Evolutionary conservation across 2,113 vertebrate genomes (phyloP), one percentile per base, ranked within the genome.

Genomic region (Smithornis capensis): DNA sequence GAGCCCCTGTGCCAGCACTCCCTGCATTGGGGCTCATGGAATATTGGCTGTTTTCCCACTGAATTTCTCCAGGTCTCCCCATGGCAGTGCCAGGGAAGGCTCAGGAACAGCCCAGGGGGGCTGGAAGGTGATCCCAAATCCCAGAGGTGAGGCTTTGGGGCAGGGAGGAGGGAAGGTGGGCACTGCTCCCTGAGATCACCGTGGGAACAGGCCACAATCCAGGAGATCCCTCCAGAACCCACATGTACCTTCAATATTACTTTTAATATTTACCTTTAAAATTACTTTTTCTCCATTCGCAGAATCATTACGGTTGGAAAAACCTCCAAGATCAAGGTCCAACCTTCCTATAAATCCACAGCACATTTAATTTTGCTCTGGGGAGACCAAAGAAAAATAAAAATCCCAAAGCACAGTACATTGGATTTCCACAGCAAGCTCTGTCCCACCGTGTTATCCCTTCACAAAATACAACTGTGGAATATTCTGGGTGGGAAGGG

Each of bases 221-320:
- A 10, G 38, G 17, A 45, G 35, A 38, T 8, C 3, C 0, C 11
- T 5, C 4, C 4, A 0, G 1, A 22, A 22, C 3, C 42, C 37
- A 0, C 4, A 16, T 17, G 49, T 29, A 40, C 21, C 40, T 19
- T 56, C 45, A 29, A 8, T 2, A 1, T 2, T 5, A 16, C 31
- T 44, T 71, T 33, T 45, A 35, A 44, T 37, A 17, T 31, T 4
- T 40, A 22, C 63, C 29, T 45, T 44, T 12, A 17, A 33, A 17
- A 33, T 23, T 65, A 17, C 14, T 38, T 45, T 45, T 42, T 44
- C 12, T 9, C 63, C 28, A 42, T 19, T 29, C 60, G 29, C 3
- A 14, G 60, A 63, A 42, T 42, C 38, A 31, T 28, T 29, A 65
- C 24, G 63, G 63, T 24, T 17, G 21, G 63, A 65, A 45, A 45